These are phyloP conservation scores for Chaetogeoica ovagalla DNA, from an alignment of 2,888 invertebrate genomes.

Conservation along the genomic window DNA sequence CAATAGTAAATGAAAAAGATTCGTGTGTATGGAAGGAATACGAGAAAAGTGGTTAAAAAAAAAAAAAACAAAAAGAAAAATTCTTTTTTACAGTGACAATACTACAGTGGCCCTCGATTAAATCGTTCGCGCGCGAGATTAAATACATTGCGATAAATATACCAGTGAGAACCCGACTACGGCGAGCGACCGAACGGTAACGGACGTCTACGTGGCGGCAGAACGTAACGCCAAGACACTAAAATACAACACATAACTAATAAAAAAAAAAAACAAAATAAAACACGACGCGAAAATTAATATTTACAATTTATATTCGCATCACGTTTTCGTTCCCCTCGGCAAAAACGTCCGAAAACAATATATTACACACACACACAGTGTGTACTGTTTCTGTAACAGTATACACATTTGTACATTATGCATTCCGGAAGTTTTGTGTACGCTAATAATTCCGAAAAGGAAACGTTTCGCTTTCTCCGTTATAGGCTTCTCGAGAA, in stretches of 20 bases:
- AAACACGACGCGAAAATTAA: constrained; percentile 40
- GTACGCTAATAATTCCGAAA: constrained; percentile 47
- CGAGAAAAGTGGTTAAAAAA: too few species aligned
- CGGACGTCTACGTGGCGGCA: too few species aligned
- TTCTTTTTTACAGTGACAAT: too few species aligned
- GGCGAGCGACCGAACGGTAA: too few species aligned
- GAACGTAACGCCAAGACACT: not conserved
- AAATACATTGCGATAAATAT: too few species aligned
- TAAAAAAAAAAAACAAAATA: constrained; percentile 2
- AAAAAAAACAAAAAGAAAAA: too few species aligned
- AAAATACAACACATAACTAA: not conserved
- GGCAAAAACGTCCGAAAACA: constrained; percentile 52
- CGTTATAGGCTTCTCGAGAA: not conserved
- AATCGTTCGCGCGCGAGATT: too few species aligned
- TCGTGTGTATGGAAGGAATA: too few species aligned
- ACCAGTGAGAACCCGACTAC: too few species aligned
- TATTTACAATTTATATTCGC: constrained; percentile 47
- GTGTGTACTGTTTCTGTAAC: not conserved
- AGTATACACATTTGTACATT: not conserved
- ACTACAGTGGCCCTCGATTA: too few species aligned
- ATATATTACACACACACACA: constrained; percentile 39
- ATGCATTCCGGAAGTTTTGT: constrained; percentile 48
- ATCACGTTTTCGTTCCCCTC: constrained; percentile 47
- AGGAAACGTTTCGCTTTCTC: constrained; percentile 39
- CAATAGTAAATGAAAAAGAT: too few species aligned